Evolutionary conservation across 2,888 invertebrate genomes (phyloP), one percentile per base, ranked within the genome.

Genomic region (Silvanus unidentatus): DNA sequence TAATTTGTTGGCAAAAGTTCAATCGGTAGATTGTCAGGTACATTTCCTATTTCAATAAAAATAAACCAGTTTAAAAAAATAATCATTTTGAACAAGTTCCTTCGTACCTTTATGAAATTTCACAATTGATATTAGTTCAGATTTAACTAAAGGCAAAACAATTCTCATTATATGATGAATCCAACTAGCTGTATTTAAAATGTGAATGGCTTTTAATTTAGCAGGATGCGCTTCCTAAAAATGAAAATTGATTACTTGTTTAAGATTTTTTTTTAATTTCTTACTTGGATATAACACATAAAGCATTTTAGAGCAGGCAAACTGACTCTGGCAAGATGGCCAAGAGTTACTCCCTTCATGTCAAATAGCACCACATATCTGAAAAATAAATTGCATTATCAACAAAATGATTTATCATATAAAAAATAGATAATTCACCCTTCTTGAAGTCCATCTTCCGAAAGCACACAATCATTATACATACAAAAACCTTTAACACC

Each of bases 141-240:
- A 78, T 57, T 79, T 77, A 51, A 82, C 79, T 53, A 83, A 72
- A 0, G 83, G 83, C 48, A 80, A 76, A 5, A 83, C 73, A 35
- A 83, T 74, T 42, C 80, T 75, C 81, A 82, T 81, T 14, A 82
- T 77, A 66, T 82, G 82, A 64, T 82, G 80, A 57, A 83, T 80
- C 71, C 81, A 82, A 38, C 79, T 78, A 4, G 81, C 80, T 1
- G 82, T 79, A 63, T 84, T 80, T 35, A 83, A 75, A 1, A 83
- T 77, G 65, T 82, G 82, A 57, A 83, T 77, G 59, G 76, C 78
- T 68, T 80, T 82, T 12, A 83, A 72, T 44, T 82, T 76, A 39
- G 78, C 79, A 1, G 83, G 82, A 62, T 82, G 82, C 0, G 80
- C 83, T 60, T 80, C 82, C 81, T 81, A 70, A 13, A 74, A 72